Evolutionary conservation across 2,113 vertebrate genomes (phyloP), one percentile per base, ranked within the genome.

Genomic region (Scatophagus argus): DNA sequence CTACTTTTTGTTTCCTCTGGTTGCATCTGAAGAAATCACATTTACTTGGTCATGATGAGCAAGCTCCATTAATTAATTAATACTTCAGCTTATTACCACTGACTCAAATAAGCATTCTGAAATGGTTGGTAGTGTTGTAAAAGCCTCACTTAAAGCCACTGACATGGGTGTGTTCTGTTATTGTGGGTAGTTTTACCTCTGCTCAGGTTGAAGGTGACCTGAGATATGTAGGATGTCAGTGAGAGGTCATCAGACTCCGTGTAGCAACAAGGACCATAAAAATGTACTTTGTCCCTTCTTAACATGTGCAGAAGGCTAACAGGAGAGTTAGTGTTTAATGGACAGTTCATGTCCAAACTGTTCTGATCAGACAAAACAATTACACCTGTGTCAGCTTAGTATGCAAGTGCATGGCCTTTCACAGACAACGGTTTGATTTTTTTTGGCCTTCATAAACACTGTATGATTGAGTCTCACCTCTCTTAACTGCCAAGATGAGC

Each of bases 1-100:
- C 31, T n/a, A 79, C 52, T 38, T 55, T 10, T 79, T 29, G 38
- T 46, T 41, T 5, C 14, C 19, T n/a, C 54, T 29, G n/a, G 31
- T 23, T 59, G 43, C 12, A 36, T 41, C 36, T 52, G 19, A 74
- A 29, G 13, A 65, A 36, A 58, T 67, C 11, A 54, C 27, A 69
- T 4, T n/a, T 54, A 54, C 19, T 43, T 59, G 36, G 1, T 43
- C 39, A 51, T 11, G 29, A 31, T 38, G 10, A 60, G 3, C 21
- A 51, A 62, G 29, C 54, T 41, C 46, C 11, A 51, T 63, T n/a
- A 59, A 70, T 63, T n/a, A 59, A 70, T 27, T 16, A 71, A 66
- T 32, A 39, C 16, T 36, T 49, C 9, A 29, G 43, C 16, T 31
- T 58, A 31, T 12, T 2, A 49, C 31, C 38, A 68, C 6, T 8